A percentile compares a stretch with the other conserved stretches of the same genome.
Evolutionary conservation across 2,888 invertebrate species (phyloP).

Genomic region (Drosophila mercatorum): DNA sequence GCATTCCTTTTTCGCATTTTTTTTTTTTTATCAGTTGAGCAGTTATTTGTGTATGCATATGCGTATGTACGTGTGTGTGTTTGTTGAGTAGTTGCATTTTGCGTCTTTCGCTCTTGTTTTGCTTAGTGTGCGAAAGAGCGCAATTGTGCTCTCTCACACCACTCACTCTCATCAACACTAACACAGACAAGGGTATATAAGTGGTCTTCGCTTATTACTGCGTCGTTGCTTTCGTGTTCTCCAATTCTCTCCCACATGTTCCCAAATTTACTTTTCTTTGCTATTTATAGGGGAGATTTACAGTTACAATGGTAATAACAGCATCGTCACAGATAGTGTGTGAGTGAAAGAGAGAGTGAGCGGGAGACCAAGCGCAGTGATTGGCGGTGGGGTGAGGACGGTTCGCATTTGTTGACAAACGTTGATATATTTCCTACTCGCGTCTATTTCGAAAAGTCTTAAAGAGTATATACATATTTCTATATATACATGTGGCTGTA

Average conservation of each 20-base stretch:
- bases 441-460: conserved; percentile 31
- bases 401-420: conserved; percentile 43
- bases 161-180: conserved; percentile 30
- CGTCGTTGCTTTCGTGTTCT: conserved; percentile 50
- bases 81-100: conserved; percentile 41
- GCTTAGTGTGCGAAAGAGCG: conserved; percentile 27
- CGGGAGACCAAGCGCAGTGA: background rate
- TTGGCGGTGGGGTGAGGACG: conserved; percentile 14
- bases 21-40: conserved; percentile 55
- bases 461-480: conserved; percentile 3
- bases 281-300: conserved; percentile 65
- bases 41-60: conserved; percentile 24
- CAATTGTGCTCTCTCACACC: conserved; percentile 21
- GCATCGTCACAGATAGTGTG: conserved; percentile 23
- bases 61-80: conserved; percentile 6
- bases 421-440: conserved; percentile 23
- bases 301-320: conserved; percentile 35
- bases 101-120: conserved; percentile 48
- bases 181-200: background rate
- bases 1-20: conserved; percentile 44
- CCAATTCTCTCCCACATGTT: conserved; percentile 38
- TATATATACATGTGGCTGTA: conserved; percentile 2
- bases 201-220: conserved; percentile 39
- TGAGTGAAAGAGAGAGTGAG: conserved; percentile 6
- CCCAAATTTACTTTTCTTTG: conserved; percentile 56